These are phyloP conservation scores for Stegodyphus mimosarum DNA, from an alignment of 1,140 invertebrate species.

Conservation along the genomic window DNA sequence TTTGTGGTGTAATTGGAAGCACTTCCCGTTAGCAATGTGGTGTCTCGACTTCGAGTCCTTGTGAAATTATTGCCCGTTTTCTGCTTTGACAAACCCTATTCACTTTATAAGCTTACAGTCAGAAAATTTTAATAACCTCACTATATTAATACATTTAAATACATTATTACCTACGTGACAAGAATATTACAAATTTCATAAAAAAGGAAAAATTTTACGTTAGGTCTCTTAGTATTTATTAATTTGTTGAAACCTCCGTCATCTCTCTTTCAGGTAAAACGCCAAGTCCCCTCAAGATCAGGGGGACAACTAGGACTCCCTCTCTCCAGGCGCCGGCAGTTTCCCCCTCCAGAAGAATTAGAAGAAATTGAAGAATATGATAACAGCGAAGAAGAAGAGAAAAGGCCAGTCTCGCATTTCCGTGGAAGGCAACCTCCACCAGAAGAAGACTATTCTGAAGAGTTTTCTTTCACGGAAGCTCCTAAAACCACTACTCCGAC, in stretches of 20 bases:
- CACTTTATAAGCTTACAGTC: too few relatives aligned
- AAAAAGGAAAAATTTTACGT: too few relatives aligned
- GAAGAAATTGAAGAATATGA: constrained; percentile 34
- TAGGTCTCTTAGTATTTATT: too few relatives aligned
- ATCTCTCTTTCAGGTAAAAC: constrained; percentile 14
- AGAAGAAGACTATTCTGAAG: constrained; percentile 27
- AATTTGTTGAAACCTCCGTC: not conserved
- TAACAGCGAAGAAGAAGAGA: constrained; percentile 5
- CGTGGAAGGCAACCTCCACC: constrained; percentile 33
- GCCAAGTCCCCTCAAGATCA: constrained; percentile 12
- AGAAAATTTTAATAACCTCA: too few relatives aligned
- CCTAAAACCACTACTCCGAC: constrained; percentile 40
- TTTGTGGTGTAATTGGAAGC: too few relatives aligned
- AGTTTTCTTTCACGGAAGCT: constrained; percentile 38
- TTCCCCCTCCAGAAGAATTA: constrained; percentile 49
- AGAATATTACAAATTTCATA: too few relatives aligned
- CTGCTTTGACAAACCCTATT: too few relatives aligned
- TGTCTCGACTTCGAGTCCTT: too few relatives aligned
- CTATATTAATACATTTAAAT: too few relatives aligned
- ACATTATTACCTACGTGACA: too few relatives aligned
- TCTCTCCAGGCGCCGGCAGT: constrained; percentile 45
- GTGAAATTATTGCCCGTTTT: too few relatives aligned
- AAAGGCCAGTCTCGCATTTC: not conserved
- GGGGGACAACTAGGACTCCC: constrained; percentile 14
- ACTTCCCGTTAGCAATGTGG: too few relatives aligned